These are phyloP conservation scores for Petrophora chlorosata DNA, from an alignment of 2,888 invertebrate genomes.

Conservation along the genomic window DNA sequence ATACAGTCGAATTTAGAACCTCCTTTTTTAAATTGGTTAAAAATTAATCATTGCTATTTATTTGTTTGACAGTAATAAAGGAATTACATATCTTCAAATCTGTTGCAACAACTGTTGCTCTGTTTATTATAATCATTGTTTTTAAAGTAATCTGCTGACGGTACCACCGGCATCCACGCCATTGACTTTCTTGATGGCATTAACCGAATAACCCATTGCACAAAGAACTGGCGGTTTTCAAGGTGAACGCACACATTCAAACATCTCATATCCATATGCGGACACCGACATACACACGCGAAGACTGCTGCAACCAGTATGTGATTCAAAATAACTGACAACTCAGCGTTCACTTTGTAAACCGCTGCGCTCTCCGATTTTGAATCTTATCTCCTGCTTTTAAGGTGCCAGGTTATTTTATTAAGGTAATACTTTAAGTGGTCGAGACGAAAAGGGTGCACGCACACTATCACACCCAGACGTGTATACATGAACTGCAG, in stretches of 20 bases:
- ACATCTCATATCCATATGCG: slow-evolving; percentile 25
- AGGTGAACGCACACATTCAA: slow-evolving; percentile 78
- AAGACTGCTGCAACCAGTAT: slow-evolving; percentile 48
- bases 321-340: slow-evolving; percentile 73
- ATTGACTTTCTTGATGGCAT: slow-evolving; percentile 83
- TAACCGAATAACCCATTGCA: slow-evolving; percentile 85
- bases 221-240: slow-evolving; percentile 82
- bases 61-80: no score
- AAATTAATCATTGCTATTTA: no score
- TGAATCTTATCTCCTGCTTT: slow-evolving; percentile 35
- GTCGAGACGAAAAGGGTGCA: slow-evolving; percentile 77
- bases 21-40: no score
- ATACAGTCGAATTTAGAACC: no score
- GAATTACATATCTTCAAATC: neutral
- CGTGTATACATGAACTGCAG: slow-evolving; percentile 64
- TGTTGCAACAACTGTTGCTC: no score
- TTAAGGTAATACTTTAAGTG: slow-evolving; percentile 29
- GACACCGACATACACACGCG: slow-evolving; percentile 34
- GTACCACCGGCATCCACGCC: slow-evolving; percentile 73
- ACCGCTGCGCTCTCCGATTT: slow-evolving; percentile 29
- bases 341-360: slow-evolving; percentile 33
- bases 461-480: slow-evolving; percentile 57
- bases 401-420: slow-evolving; percentile 26
- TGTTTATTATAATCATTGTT: slow-evolving; percentile 4
- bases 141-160: no score